Conservation (phyloP, 2,888 invertebrate species). For the Agrotis exclamationis region DNA sequence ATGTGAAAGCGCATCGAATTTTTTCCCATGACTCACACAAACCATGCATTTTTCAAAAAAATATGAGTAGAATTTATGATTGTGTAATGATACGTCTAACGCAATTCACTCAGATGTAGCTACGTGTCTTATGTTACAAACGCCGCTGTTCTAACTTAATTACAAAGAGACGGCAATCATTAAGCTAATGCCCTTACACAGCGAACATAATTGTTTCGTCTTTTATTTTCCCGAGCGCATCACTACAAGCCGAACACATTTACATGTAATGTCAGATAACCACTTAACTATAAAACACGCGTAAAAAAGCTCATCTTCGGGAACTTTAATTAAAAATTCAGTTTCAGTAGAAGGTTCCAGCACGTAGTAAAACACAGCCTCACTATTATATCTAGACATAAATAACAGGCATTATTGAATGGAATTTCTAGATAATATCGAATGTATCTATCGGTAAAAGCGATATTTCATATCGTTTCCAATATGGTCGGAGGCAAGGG, state of each 20-base stretch:
- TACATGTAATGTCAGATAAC: conserved; percentile 47
- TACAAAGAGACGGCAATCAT: conserved; percentile 78
- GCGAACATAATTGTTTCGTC: conserved; percentile 77
- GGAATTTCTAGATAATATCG: conserved; percentile 62
- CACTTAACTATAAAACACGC: conserved; percentile 26
- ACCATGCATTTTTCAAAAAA: conserved; percentile 65
- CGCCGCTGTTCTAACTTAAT: conserved; percentile 72
- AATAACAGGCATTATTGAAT: conserved; percentile 54
- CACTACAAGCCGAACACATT: conserved; percentile 46
- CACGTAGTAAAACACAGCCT: conserved; percentile 12
- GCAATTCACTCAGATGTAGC: conserved; percentile 68
- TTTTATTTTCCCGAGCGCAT: conserved; percentile 73
- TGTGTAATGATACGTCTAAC: conserved; percentile 72
- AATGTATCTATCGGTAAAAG: conserved; percentile 50
- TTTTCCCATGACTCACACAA: conserved; percentile 68
- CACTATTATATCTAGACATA: conserved; percentile 12
- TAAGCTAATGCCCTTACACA: conserved; percentile 75
- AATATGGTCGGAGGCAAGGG: conserved; percentile 64
- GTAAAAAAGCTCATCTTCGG: conserved; percentile 35
- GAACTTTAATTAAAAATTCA: conserved; percentile 37
- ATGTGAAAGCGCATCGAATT: conserved; percentile 61
- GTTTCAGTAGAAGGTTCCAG: conserved; percentile 8
- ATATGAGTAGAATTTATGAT: conserved; percentile 61
- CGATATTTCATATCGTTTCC: conserved; percentile 59
- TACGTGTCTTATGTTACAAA: conserved; percentile 70